Evolutionary conservation across 2,113 vertebrate genomes (phyloP), one percentile per base, ranked within the genome.

Genomic region (Hypanus sabinus): DNA sequence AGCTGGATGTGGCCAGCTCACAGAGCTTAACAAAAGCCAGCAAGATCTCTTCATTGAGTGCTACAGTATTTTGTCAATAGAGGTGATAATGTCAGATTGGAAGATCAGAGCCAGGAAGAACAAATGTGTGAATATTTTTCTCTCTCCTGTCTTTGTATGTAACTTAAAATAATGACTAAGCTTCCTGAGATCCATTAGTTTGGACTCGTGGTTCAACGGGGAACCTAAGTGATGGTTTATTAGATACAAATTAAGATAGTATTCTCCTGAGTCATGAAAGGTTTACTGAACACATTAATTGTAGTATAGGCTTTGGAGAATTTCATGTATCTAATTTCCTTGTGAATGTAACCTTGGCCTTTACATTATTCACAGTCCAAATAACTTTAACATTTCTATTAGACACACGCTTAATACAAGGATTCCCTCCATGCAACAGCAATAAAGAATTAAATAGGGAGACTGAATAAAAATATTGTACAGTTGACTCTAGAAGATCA

Each of bases 71-170:
- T 93, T 93, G 38, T 73, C 91, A 93, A 93, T 93, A 55, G 4
- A 93, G 70, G 36, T 46, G 91, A 93, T 93, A 46, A 55, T 71
- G 24, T 93, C 91, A 73, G 91, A 93, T 93, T 46, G 68, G 68
- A 27, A 93, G 36, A 73, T 93, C 22, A 55, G 10, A 93, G 68
- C 9, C 91, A 93, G n/a, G 20, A 93, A 73, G 68, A 30, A 18
- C 38, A 70, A 55, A 92, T 92, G 60, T 70, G 65, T 92, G 65
- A 92, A 38, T 38, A 11, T 14, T 46, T 71, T 73, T 55, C 20
- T 22, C 20, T 71, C 70, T 46, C 68, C 10, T 68, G 68, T 22
- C 68, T 73, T 93, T 36, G 33, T 73, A 30, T 93, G 10, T 73
- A 93, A 73, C 36, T 24, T 55, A 46, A 73, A 46, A 73, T 73